Conservation (phyloP, 2,888 invertebrate genomes). For the Pseudococcus longispinus region DNA sequence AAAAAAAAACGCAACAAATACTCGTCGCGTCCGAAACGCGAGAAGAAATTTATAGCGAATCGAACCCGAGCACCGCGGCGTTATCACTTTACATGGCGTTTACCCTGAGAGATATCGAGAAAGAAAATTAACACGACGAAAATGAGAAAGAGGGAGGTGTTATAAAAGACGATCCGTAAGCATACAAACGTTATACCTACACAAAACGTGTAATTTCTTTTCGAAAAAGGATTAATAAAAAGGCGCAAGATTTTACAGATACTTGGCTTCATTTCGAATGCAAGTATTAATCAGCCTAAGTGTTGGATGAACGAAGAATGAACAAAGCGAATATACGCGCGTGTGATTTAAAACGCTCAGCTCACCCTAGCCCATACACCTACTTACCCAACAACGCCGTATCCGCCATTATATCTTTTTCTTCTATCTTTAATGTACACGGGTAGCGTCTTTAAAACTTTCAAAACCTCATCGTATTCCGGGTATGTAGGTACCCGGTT, state of each 20-base stretch:
- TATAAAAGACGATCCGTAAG: background rate
- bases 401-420: background rate
- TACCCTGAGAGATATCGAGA: background rate
- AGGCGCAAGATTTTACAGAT: background rate
- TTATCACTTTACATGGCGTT: background rate
- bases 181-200: background rate
- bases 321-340: background rate
- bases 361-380: background rate
- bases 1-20: background rate
- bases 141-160: background rate
- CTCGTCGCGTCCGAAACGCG: background rate
- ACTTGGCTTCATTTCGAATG: background rate
- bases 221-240: conserved; percentile 33
- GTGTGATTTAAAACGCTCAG: background rate
- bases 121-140: background rate
- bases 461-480: background rate
- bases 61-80: background rate
- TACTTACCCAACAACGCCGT: background rate
- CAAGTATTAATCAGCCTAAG: conserved; percentile 28
- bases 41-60: background rate
- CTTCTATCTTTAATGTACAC: conserved; percentile 1
- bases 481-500: background rate
- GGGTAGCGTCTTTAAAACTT: background rate
- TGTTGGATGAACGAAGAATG: background rate
- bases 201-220: conserved; percentile 13